Conservation (phyloP, 2,113 vertebrate species). For the Neoarius graeffei region DNA sequence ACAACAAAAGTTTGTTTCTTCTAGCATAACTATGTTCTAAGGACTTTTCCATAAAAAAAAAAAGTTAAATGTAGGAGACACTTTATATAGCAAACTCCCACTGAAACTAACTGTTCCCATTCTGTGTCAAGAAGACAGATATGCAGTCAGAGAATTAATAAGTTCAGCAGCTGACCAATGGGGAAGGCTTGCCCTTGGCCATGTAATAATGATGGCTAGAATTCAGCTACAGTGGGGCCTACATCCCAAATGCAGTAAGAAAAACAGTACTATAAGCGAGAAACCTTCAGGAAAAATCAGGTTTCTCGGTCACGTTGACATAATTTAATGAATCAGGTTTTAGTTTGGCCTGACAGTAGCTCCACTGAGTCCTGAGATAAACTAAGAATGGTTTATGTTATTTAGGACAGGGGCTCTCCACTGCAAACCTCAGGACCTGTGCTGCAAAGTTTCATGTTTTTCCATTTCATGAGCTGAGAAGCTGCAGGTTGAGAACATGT, state of each 20-base stretch:
- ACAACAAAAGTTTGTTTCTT: not conserved
- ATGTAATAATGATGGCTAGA: constrained; percentile 68
- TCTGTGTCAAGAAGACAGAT: constrained; percentile 4
- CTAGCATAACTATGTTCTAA: not conserved
- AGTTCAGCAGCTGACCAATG: constrained; percentile 47
- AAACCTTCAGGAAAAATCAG: constrained; percentile 5
- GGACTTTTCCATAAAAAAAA: not conserved
- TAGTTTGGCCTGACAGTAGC: not conserved
- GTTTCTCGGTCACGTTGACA: constrained; percentile 31
- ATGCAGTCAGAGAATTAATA: constrained; percentile 52
- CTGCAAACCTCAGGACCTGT: constrained; percentile 1
- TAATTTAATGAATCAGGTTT: constrained; percentile 44
- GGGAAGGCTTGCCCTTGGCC: constrained; percentile 60
- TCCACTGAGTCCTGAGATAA: constrained; percentile 14
- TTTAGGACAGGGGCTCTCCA: constrained; percentile 6
- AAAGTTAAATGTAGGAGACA: not conserved
- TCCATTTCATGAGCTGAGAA: not conserved
- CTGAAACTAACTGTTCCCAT: constrained; percentile 23
- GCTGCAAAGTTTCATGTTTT: not conserved
- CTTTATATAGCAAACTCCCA: constrained; percentile 20
- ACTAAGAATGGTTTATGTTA: constrained; percentile 17
- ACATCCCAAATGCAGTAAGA: not conserved
- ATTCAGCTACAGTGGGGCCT: constrained; percentile 39
- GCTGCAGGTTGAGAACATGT: not conserved
- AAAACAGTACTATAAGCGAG: constrained; percentile 5